Percentiles rank a stretch among this genome's conserved stretches.
These are phyloP conservation scores for Girardinus metallicus DNA, from an alignment of 2,797 vertebrate genomes.

Conservation along the genomic window DNA sequence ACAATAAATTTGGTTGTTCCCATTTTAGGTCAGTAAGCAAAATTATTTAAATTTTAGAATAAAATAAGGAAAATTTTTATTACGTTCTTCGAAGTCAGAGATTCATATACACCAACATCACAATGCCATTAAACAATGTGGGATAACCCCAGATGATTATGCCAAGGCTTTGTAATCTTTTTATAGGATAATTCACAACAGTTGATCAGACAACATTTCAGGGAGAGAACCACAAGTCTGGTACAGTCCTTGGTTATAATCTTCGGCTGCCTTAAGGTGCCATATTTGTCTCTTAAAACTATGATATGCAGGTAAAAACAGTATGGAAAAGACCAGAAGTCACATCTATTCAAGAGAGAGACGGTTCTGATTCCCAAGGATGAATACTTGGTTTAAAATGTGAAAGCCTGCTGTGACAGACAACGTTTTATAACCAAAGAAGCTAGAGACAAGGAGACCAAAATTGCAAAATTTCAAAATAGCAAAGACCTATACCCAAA, in stretches of 20 bases:
- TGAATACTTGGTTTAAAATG: not conserved
- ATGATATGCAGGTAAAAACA: not conserved
- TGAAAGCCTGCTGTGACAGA: not conserved
- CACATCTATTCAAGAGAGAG: not conserved
- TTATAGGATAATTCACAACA: not conserved
- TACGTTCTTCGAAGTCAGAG: not conserved
- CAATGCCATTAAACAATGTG: not conserved
- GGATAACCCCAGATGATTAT: not conserved
- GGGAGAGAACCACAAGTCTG: not conserved
- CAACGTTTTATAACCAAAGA: not conserved
- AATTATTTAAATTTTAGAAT: not conserved
- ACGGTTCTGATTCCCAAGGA: not conserved
- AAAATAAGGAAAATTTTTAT: not conserved
- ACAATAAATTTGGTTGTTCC: not conserved
- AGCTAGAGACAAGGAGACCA: not conserved
- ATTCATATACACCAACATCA: not conserved
- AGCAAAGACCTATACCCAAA: not conserved
- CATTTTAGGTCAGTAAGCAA: too few species aligned
- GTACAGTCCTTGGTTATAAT: not conserved
- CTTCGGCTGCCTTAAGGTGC: not conserved
- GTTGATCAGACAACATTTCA: not conserved
- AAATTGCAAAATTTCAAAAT: not conserved
- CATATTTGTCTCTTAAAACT: not conserved
- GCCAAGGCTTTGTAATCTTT: not conserved
- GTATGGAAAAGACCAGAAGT: not conserved